Evolutionary conservation across 1,140 invertebrate genomes (phyloP).

Genomic region (Drosophila guanche): DNA sequence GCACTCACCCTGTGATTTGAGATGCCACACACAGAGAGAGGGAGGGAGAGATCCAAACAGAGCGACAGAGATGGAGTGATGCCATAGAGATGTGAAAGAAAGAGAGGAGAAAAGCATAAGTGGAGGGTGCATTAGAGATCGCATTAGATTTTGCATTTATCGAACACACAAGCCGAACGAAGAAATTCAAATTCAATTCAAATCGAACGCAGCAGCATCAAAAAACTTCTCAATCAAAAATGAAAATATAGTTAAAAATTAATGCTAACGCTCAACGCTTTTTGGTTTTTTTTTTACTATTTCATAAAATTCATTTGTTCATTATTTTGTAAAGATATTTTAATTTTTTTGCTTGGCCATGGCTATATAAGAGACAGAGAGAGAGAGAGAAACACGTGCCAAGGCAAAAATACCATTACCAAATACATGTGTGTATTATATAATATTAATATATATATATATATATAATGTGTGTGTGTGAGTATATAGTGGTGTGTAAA

Average conservation of each 20-base stretch:
- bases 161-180: conserved; percentile 79
- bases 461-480: conserved; percentile 33
- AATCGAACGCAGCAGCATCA: conserved; percentile 81
- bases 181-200: conserved; percentile 78
- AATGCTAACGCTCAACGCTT: conserved; percentile 68
- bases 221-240: conserved; percentile 55
- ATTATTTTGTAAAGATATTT: conserved; percentile 21
- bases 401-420: conserved; percentile 74
- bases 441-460: conserved; percentile 36
- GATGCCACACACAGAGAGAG: not conserved
- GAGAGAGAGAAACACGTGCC: conserved; percentile 75
- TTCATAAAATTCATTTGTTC: conserved; percentile 33
- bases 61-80: conserved; percentile 5
- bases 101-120: conserved; percentile 44
- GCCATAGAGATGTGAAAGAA: conserved; percentile 11
- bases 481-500: conserved; percentile 21
- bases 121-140: conserved; percentile 49
- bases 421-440: conserved; percentile 47
- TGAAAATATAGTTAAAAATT: conserved; percentile 53
- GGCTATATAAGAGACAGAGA: conserved; percentile 46
- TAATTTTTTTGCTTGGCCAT: conserved; percentile 41
- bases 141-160: conserved; percentile 52
- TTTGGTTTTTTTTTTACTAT: conserved; percentile 43
- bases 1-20: conserved; percentile 87
- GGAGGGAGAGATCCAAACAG: conserved; percentile 1